Conservation (phyloP, 1,140 invertebrate genomes). For the Apis laboriosa region DNA sequence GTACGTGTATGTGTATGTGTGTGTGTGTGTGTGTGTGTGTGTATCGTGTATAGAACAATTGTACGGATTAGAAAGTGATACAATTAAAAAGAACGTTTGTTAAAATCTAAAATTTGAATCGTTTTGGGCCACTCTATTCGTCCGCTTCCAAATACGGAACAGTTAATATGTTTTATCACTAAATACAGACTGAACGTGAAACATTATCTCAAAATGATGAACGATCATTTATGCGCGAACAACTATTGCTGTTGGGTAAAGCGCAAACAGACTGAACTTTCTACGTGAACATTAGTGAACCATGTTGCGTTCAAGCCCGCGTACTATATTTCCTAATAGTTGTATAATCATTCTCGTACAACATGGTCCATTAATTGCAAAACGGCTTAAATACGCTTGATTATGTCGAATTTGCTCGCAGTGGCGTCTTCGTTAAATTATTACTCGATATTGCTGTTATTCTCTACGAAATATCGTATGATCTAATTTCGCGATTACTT, state of each 20-base stretch:
- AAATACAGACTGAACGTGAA: constrained; percentile 34
- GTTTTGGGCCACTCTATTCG: constrained; percentile 18
- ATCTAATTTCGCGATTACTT: constrained; percentile 26
- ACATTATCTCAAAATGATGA: constrained; percentile 11
- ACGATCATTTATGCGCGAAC: constrained; percentile 32
- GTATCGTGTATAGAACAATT: background rate
- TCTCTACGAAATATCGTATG: constrained; percentile 44
- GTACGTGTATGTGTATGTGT: background rate
- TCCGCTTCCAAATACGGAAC: background rate
- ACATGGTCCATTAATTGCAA: constrained; percentile 43
- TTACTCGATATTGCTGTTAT: constrained; percentile 65
- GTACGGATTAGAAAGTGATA: constrained; percentile 5
- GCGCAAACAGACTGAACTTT: constrained; percentile 38
- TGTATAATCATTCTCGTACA: constrained; percentile 25
- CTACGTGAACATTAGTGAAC: constrained; percentile 43
- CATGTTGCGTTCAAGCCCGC: constrained; percentile 9
- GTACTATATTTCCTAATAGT: constrained; percentile 20
- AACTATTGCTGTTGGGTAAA: constrained; percentile 50
- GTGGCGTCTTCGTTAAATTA: constrained; percentile 48
- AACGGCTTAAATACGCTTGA: constrained; percentile 36
- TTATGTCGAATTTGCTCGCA: constrained; percentile 23
- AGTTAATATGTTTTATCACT: constrained; percentile 8
- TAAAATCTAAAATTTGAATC: constrained; percentile 12
- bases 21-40: background rate
- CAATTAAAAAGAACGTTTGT: constrained; percentile 3